Evolutionary conservation across 2,888 invertebrate species (phyloP).

Genomic region (Anodontia alba): DNA sequence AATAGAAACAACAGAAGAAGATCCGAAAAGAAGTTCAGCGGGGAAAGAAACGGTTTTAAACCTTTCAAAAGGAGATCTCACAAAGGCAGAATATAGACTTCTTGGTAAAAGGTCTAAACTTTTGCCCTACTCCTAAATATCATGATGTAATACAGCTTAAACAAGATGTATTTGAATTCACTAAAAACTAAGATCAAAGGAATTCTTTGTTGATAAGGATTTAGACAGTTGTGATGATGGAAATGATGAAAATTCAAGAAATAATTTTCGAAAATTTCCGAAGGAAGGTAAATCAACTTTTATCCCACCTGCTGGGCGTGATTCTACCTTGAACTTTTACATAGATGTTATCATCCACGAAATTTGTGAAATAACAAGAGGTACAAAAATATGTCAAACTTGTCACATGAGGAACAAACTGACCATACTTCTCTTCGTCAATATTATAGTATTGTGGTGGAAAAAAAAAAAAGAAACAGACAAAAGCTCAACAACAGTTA

Average conservation of each 20-base stretch:
- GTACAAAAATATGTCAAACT: slow-evolving; percentile 15
- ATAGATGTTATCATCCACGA: slow-evolving; percentile 31
- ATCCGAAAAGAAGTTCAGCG: too few species aligned
- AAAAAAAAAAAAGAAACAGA: slow-evolving; percentile 37
- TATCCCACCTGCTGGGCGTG: slow-evolving; percentile 25
- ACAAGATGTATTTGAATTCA: too few species aligned
- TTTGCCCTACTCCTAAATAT: too few species aligned
- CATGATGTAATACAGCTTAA: too few species aligned
- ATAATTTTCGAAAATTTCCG: not conserved
- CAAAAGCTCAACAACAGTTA: slow-evolving; percentile 17
- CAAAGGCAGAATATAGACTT: too few species aligned
- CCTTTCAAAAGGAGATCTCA: too few species aligned
- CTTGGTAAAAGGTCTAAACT: too few species aligned
- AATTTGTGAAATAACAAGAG: slow-evolving; percentile 19
- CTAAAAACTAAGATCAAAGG: too few species aligned
- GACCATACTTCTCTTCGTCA: not conserved
- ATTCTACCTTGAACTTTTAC: slow-evolving; percentile 31
- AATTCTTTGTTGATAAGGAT: too few species aligned
- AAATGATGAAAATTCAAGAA: not conserved
- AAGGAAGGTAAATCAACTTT: slow-evolving; percentile 25
- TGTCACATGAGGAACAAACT: slow-evolving; percentile 20
- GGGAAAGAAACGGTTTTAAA: too few species aligned
- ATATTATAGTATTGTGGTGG: slow-evolving; percentile 18
- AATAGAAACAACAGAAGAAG: too few species aligned
- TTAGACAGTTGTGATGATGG: too few species aligned